Evolutionary conservation across 2,113 vertebrate genomes (phyloP).

Genomic region (Plestiodon gilberti): DNA sequence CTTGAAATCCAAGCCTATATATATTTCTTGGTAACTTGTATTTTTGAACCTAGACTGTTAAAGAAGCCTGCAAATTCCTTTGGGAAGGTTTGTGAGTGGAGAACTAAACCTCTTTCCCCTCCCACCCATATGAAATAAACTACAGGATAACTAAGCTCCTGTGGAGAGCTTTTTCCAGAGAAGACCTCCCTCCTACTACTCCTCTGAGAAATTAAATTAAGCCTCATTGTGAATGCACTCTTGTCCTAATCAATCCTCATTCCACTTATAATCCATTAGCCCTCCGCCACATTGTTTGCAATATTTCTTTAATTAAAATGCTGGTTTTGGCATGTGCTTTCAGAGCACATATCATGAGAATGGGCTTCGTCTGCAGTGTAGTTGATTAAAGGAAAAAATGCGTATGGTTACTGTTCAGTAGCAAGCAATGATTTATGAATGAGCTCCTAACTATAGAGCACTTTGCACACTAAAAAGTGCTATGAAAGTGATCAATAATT

Average conservation of each 20-base stretch:
- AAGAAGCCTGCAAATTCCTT: neutral
- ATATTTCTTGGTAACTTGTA: neutral
- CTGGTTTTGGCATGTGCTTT: neutral
- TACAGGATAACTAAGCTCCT: neutral
- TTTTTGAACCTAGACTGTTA: neutral
- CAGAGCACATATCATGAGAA: neutral
- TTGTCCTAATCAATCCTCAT: neutral
- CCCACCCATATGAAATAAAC: neutral
- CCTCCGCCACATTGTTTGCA: neutral
- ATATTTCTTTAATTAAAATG: neutral
- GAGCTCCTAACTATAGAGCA: neutral
- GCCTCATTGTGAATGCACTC: neutral
- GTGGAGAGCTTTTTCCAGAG: neutral
- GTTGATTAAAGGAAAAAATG: neutral
- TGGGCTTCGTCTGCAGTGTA: neutral
- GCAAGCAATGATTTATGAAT: conserved; percentile 24
- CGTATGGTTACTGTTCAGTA: neutral
- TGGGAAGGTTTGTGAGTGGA: neutral
- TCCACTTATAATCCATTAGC: neutral
- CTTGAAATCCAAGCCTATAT: neutral
- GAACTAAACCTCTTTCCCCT: neutral
- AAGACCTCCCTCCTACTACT: neutral
- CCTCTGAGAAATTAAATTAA: neutral
- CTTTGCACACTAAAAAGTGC: neutral
- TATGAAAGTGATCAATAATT: conserved; percentile 22